Conservation (phyloP, 2,113 vertebrate species). For the Thunnus thynnus region DNA sequence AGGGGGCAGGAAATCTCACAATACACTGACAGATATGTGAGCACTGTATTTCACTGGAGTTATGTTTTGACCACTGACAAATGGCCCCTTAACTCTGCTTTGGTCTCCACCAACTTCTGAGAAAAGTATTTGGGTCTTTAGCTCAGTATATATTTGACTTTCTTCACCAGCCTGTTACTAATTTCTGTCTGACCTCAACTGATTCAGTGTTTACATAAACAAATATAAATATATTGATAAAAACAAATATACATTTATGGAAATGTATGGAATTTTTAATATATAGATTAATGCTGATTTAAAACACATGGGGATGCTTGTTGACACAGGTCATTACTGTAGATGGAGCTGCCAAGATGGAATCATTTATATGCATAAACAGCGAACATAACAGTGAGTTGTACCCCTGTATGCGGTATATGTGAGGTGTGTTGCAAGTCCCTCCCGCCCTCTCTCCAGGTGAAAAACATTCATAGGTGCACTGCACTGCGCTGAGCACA, state of each 20-base stretch:
- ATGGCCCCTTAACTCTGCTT: background rate
- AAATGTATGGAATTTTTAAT: too few relatives aligned
- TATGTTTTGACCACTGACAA: background rate
- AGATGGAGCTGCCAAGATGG: background rate
- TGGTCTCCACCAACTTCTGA: background rate
- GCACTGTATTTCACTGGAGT: background rate
- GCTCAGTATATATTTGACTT: background rate
- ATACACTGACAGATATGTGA: background rate
- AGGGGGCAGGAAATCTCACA: constrained; percentile 3
- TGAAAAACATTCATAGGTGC: background rate
- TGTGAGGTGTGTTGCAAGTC: background rate
- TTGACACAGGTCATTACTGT: background rate
- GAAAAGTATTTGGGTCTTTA: background rate
- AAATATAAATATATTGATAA: too few relatives aligned
- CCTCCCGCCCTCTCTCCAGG: background rate
- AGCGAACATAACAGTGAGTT: background rate
- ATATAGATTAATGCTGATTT: background rate
- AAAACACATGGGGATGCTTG: background rate
- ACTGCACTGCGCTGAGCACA: background rate
- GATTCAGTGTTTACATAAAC: background rate
- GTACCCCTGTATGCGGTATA: background rate
- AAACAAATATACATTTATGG: too few relatives aligned
- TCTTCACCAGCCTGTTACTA: background rate
- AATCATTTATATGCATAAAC: background rate
- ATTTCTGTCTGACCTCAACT: background rate